Evolutionary conservation across 2,888 invertebrate species (phyloP).

Genomic region (Drosophila dives): DNA sequence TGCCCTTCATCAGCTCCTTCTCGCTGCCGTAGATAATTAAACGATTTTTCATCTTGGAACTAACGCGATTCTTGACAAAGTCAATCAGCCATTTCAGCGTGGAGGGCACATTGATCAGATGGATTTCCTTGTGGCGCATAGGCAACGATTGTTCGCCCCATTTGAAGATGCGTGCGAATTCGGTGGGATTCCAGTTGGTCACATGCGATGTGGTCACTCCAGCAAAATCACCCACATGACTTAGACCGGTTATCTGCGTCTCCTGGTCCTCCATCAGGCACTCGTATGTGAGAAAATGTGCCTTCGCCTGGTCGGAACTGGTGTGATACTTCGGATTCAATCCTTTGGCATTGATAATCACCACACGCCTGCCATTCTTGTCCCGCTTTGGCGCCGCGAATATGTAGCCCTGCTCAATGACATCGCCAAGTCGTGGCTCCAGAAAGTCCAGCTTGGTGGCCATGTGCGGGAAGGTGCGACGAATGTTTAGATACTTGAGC

Average conservation of each 20-base stretch:
- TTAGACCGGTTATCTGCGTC: conserved; percentile 91
- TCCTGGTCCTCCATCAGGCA: conserved; percentile 90
- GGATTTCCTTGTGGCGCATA: conserved; percentile 91
- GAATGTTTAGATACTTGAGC: conserved; percentile 91
- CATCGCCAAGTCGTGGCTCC: conserved; percentile 87
- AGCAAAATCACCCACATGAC: conserved; percentile 89
- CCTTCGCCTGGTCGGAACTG: conserved; percentile 89
- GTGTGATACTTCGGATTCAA: conserved; percentile 89
- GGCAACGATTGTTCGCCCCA: conserved; percentile 94
- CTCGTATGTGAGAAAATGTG: conserved; percentile 90
- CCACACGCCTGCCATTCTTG: conserved; percentile 89
- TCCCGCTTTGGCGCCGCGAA: conserved; percentile 91
- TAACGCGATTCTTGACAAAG: conserved; percentile 89
- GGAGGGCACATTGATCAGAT: conserved; percentile 89
- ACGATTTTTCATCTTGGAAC: conserved; percentile 90
- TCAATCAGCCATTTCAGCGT: conserved; percentile 91
- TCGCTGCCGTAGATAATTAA: conserved; percentile 87
- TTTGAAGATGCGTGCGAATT: conserved; percentile 89
- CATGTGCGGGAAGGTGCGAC: conserved; percentile 89
- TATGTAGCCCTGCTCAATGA: conserved; percentile 90
- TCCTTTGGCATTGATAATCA: conserved; percentile 88
- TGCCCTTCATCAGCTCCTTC: conserved; percentile 87
- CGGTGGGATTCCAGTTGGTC: conserved; percentile 90
- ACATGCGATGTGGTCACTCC: conserved; percentile 88
- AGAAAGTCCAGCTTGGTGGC: conserved; percentile 88